phyloP scores from a whole-genome alignment of 2,113 vertebrate species.

The Marmota monax region DNA sequence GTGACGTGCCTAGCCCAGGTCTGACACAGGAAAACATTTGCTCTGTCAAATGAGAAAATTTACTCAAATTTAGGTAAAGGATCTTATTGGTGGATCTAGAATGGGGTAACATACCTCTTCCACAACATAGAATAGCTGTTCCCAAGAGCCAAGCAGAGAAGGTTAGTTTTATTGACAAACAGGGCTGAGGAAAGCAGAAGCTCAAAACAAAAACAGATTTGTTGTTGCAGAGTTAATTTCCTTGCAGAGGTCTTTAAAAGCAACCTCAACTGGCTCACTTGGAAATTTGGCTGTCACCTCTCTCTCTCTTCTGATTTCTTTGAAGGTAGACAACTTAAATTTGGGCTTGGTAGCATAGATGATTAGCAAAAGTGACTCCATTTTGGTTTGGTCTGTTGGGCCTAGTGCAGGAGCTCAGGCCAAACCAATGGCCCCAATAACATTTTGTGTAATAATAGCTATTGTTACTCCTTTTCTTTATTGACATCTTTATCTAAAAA shows the following conservation, averaged over 20 bases:
- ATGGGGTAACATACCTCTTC: not conserved
- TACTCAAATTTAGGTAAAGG: not conserved
- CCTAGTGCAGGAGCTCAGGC: not conserved
- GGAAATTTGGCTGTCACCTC: not conserved
- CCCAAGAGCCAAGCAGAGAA: not conserved
- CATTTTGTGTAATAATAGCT: not conserved
- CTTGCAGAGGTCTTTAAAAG: not conserved
- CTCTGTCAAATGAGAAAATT: not conserved
- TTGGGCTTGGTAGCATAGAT: not conserved
- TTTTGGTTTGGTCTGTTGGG: not conserved
- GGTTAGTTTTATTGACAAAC: not conserved
- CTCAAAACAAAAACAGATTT: not conserved
- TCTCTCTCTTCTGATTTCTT: not conserved
- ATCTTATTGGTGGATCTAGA: not conserved
- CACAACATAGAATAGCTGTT: not conserved
- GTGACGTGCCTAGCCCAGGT: not conserved
- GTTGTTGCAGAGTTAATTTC: not conserved
- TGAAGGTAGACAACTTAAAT: not conserved
- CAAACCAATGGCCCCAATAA: not conserved
- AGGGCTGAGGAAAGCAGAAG: not conserved
- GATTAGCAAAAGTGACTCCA: not conserved
- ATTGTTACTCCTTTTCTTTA: not conserved
- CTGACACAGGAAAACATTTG: not conserved
- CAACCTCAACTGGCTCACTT: not conserved
- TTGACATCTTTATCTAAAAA: not conserved